Percentiles rank a stretch among this genome's conserved stretches.
Evolutionary conservation across 2,113 vertebrate genomes (phyloP).

Genomic region (Bujurquina vittata): DNA sequence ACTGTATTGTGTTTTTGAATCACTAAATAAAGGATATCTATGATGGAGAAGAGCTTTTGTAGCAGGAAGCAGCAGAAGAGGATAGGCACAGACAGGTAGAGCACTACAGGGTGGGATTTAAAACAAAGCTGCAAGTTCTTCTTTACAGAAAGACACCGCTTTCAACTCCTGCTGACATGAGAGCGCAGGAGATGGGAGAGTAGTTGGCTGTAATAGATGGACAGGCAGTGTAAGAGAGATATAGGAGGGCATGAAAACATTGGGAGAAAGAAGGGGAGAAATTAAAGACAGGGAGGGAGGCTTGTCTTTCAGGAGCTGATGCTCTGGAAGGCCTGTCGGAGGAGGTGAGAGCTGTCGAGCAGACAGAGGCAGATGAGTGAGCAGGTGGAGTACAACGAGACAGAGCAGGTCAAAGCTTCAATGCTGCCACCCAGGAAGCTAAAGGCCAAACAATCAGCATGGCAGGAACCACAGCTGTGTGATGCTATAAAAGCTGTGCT

Average conservation of each 20-base stretch:
- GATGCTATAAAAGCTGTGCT: constrained; percentile 43
- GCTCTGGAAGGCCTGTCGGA: constrained; percentile 62
- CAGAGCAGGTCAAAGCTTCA: constrained; percentile 65
- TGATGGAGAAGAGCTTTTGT: constrained; percentile 20
- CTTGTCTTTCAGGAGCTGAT: constrained; percentile 51
- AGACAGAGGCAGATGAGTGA: constrained; percentile 47
- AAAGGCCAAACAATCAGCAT: constrained; percentile 74
- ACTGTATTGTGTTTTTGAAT: neutral
- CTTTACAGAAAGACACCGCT: constrained; percentile 61
- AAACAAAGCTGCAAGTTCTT: constrained; percentile 67
- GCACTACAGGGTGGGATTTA: constrained; percentile 59
- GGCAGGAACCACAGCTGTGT: constrained; percentile 57
- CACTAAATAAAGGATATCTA: constrained; percentile 9
- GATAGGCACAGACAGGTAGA: constrained; percentile 69
- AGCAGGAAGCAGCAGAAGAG: constrained; percentile 46
- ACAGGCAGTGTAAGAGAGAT: constrained; percentile 60
- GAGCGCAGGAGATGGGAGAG: constrained; percentile 45
- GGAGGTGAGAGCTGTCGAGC: constrained; percentile 56
- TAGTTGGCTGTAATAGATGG: constrained; percentile 69
- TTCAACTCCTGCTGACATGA: constrained; percentile 69
- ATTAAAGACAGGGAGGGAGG: constrained; percentile 54
- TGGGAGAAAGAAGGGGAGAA: constrained; percentile 50
- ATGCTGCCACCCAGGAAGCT: constrained; percentile 66
- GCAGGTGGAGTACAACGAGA: constrained; percentile 53
- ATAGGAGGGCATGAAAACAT: constrained; percentile 34